phyloP scores from a whole-genome alignment of 2,113 vertebrate genomes.

The Pollimyrus isidori region DNA sequence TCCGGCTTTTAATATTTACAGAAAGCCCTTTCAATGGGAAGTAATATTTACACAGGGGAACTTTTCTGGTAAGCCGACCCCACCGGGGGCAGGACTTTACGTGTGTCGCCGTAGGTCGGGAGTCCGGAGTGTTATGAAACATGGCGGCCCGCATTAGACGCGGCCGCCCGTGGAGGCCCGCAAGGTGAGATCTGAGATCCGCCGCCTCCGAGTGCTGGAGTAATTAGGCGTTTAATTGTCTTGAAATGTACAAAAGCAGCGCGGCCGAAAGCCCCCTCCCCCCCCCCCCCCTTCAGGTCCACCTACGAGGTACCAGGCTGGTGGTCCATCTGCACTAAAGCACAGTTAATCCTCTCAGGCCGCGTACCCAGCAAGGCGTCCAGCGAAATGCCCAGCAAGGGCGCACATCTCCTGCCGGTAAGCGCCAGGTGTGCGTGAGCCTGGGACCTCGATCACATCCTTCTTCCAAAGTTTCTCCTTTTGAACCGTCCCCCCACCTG shows the following conservation, averaged over 20 bases:
- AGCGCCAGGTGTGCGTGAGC: not conserved
- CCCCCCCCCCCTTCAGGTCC: not conserved
- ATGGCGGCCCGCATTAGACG: not conserved
- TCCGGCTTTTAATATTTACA: constrained; percentile 37
- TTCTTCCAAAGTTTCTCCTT: constrained; percentile 12
- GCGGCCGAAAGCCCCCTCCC: not conserved
- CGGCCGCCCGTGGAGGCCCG: not conserved
- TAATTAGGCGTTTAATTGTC: constrained; percentile 6
- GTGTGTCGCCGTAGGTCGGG: not conserved
- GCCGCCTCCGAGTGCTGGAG: not conserved
- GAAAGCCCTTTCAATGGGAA: constrained; percentile 33
- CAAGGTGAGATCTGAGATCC: not conserved
- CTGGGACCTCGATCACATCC: not conserved
- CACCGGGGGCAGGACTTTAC: not conserved
- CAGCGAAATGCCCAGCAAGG: not conserved
- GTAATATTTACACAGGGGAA: constrained; percentile 46
- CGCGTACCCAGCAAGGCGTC: not conserved
- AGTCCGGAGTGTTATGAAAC: not conserved
- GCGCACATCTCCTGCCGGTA: not conserved
- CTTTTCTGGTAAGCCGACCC: not conserved
- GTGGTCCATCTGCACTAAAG: constrained; percentile 2
- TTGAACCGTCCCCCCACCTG: constrained; percentile 11
- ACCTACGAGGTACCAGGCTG: not conserved
- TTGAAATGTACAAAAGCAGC: not conserved
- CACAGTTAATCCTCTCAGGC: constrained; percentile 12